Evolutionary conservation across 1,140 invertebrate genomes (phyloP), one percentile per base, ranked within the genome.

Genomic region (Berghia stephanieae): DNA sequence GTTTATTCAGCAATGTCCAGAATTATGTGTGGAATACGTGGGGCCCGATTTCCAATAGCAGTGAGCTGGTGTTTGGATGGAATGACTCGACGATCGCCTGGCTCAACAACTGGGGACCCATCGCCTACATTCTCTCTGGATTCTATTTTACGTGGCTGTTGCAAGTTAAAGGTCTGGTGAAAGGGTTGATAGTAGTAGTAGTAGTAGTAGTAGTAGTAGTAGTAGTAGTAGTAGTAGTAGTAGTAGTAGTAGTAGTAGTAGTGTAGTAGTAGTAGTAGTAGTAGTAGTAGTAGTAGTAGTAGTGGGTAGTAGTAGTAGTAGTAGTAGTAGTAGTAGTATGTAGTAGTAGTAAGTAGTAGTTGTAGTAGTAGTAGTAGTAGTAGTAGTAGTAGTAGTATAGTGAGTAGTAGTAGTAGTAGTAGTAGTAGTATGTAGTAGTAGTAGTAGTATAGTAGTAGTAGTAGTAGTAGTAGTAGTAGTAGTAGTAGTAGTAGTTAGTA

Each of bases 81-180:
- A 80, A 81, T 21, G 84, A 86, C 67, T 86, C 84, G 1, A 84
- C 86, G 3, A 83, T 91, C 63, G 89, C 90, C 36, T 78, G 91
- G 57, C 82, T 91, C 5, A 88, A 86, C 46, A 89, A 90, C 77
- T 91, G 90, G 90, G 88, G 90, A 31, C 89, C 85, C 68, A 89
- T 91, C 42, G 88, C 86, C 0, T 90, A 89, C 74, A 82, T 91
- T 21, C 77, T 88, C 4, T 88, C 85, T 44, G 87, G 88, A 34
- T 70, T 89, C 49, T 90, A 89, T 27, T 85, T 83, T 60, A 88
- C 87, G 76, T 91, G 89, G 89, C 57, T 91, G 44, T 74, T 78
- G 60, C 77, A 81, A 27, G 67, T 63, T 18, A 78, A 79, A 78
- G 79, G 79, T 81, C 55, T n/a, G 36, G 60, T 10, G 4, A 31